Evolutionary conservation across 2,113 vertebrate species (phyloP).

Genomic region (Nycticryphes semicollaris): DNA sequence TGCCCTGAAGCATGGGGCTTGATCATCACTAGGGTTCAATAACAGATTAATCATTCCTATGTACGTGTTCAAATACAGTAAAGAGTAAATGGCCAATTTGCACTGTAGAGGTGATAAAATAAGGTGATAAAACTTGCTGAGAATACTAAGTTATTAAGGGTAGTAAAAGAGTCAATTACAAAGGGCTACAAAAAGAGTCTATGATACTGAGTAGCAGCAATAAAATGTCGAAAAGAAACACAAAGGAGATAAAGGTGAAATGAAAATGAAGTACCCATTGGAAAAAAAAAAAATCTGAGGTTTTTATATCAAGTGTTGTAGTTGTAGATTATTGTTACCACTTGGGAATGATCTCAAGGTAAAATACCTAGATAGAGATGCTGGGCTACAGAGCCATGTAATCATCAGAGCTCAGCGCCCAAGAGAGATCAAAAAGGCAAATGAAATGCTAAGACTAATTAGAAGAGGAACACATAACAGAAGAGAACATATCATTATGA

Average conservation of each 20-base stretch:
- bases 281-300: not conserved
- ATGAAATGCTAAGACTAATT: not conserved
- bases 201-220: not conserved
- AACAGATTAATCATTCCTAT: conserved; percentile 1
- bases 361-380: not conserved
- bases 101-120: not conserved
- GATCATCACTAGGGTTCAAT: not conserved
- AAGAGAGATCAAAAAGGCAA: not conserved
- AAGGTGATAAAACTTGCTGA: conserved; percentile 18
- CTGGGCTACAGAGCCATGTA: not conserved
- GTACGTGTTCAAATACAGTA: not conserved
- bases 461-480: not conserved
- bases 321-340: not conserved
- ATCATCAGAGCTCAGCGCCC: not conserved
- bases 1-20: no score
- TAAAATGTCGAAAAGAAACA: not conserved
- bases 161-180: conserved; percentile 22
- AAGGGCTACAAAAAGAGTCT: not conserved
- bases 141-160: not conserved
- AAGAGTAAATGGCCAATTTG: not conserved
- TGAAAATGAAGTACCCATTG: not conserved
- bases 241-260: not conserved
- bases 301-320: not conserved
- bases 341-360: not conserved
- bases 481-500: not conserved